Conservation (phyloP, 2,113 vertebrate genomes). For the Stictonetta naevosa region DNA sequence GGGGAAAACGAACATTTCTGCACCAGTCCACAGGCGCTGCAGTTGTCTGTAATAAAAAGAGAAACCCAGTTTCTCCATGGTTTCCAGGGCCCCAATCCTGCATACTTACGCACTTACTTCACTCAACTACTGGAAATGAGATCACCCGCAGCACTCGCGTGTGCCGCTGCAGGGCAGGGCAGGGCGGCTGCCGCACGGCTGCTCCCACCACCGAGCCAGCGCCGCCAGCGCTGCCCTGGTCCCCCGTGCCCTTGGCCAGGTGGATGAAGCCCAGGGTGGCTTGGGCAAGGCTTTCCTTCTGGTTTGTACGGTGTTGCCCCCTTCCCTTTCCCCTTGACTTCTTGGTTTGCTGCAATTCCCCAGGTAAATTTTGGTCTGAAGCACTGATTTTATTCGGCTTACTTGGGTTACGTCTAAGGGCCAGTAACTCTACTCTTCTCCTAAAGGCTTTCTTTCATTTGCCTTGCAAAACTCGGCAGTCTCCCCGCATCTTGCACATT, state of each 20-base stretch:
- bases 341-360: not conserved
- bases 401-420: not conserved
- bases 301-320: not conserved
- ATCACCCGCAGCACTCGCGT: conserved; percentile 56
- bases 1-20: conserved; percentile 36
- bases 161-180: conserved; percentile 32
- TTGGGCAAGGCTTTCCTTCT: rapidly evolving
- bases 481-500: not conserved
- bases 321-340: not conserved
- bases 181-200: not conserved
- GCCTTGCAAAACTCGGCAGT: conserved; percentile 19
- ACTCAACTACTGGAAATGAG: conserved; percentile 73
- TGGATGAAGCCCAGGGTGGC: not conserved
- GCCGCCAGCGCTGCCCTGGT: not conserved
- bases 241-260: not conserved
- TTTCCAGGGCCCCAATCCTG: conserved; percentile 65
- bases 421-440: conserved; percentile 27
- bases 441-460: conserved; percentile 29
- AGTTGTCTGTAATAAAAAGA: conserved; percentile 67
- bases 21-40: conserved; percentile 10
- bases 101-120: conserved; percentile 72
- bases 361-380: not conserved
- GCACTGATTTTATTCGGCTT: not conserved
- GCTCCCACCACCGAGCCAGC: not conserved
- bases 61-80: conserved; percentile 57